Conservation (phyloP, 2,888 invertebrate species). For the Coenonympha arcania region DNA sequence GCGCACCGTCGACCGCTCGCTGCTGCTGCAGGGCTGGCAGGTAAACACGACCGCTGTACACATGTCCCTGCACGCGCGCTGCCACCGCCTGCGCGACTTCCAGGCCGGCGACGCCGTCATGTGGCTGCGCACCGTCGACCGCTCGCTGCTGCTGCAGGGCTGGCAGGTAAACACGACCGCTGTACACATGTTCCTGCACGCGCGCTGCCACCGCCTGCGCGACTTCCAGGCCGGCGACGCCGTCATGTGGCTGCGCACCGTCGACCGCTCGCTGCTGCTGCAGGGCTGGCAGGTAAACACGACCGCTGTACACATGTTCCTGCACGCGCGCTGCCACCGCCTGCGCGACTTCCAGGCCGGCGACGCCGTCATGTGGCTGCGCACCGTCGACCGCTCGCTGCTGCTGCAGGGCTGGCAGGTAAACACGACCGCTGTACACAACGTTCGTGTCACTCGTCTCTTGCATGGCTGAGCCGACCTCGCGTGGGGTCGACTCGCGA, state of each 20-base stretch:
- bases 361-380: constrained; percentile 98
- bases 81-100: constrained; percentile 92
- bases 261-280: constrained; percentile 94
- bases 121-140: constrained; percentile 98
- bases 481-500: too few relatives aligned
- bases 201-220: constrained; percentile 89
- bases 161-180: constrained; percentile 87
- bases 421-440: constrained; percentile 31
- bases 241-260: constrained; percentile 98
- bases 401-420: constrained; percentile 99
- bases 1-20: constrained; percentile 95
- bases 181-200: constrained; percentile 77
- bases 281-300: constrained; percentile 97
- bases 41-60: constrained; percentile 60
- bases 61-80: constrained; percentile 84
- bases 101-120: constrained; percentile 97
- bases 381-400: constrained; percentile 96
- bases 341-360: constrained; percentile 96
- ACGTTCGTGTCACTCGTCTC: too few relatives aligned
- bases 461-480: too few relatives aligned
- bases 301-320: constrained; percentile 50
- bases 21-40: constrained; percentile 99
- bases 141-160: constrained; percentile 96
- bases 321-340: constrained; percentile 91
- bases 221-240: constrained; percentile 98